Evolutionary conservation across 1,140 invertebrate species (phyloP).

Genomic region (Brachionus calyciflorus): DNA sequence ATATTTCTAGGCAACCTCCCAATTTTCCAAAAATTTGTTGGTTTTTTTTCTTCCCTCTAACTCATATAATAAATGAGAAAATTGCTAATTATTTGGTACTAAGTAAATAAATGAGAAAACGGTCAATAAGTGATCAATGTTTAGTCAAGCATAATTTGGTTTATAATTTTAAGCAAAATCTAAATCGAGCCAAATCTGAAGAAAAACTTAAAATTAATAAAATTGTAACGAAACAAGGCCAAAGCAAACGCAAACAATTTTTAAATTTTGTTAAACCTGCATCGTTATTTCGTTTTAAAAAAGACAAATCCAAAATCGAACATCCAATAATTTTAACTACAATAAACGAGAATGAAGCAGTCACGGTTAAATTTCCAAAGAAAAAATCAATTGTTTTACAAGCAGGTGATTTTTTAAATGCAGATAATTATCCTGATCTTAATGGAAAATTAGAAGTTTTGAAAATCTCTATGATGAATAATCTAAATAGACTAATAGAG

Average conservation of each 20-base stretch:
- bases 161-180: constrained; percentile 13
- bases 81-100: no score
- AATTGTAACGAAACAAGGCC: neutral
- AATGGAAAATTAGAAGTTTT: constrained; percentile 14
- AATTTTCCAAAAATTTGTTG: neutral
- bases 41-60: neutral
- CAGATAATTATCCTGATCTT: neutral
- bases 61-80: no score
- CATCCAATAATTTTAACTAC: neutral
- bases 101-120: constrained; percentile 8
- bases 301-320: neutral
- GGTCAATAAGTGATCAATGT: constrained; percentile 36
- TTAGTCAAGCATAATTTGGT: neutral
- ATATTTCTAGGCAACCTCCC: constrained; percentile 1
- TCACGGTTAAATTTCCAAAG: neutral
- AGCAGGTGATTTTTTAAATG: neutral
- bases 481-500: constrained; percentile 13
- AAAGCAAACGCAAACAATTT: neutral
- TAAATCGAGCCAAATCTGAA: neutral
- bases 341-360: neutral
- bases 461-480: neutral
- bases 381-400: constrained; percentile 27
- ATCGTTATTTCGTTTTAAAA: constrained; percentile 17
- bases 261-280: neutral
- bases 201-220: neutral